Conservation (phyloP, 2,797 vertebrate genomes). For the Pelodytes ibericus region DNA sequence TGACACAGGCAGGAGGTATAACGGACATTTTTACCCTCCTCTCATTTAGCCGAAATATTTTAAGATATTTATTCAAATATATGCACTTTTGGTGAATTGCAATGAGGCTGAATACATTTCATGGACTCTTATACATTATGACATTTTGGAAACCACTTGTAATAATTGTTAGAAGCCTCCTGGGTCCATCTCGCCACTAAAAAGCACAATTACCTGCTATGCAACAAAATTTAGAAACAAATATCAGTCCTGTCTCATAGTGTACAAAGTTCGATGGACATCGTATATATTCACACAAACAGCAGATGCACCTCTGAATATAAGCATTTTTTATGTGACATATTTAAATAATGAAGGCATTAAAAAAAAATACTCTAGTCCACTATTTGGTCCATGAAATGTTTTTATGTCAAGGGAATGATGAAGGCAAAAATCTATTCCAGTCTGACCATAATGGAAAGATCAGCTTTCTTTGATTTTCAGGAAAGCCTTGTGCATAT, state of each 20-base stretch:
- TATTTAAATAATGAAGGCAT: no score
- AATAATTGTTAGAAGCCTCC: constrained; percentile 54
- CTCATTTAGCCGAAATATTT: constrained; percentile 45
- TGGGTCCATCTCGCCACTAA: constrained; percentile 53
- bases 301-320: no score
- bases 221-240: constrained; percentile 55
- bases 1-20: not conserved
- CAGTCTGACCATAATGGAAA: no score
- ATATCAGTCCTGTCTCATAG: not conserved
- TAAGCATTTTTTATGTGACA: no score
- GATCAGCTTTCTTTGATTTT: no score
- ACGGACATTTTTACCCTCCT: constrained; percentile 11
- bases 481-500: no score
- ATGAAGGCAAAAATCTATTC: no score
- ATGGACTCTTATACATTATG: constrained; percentile 67
- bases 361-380: no score
- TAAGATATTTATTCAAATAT: constrained; percentile 69
- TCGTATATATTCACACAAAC: no score
- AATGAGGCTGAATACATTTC: constrained; percentile 60
- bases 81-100: constrained; percentile 61
- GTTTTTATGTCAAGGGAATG: no score
- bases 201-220: constrained; percentile 59
- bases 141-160: constrained; percentile 64
- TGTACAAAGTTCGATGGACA: no score
- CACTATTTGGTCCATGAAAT: no score